phyloP scores from a whole-genome alignment of 2,888 invertebrate species.

The Epiblema foenella region DNA sequence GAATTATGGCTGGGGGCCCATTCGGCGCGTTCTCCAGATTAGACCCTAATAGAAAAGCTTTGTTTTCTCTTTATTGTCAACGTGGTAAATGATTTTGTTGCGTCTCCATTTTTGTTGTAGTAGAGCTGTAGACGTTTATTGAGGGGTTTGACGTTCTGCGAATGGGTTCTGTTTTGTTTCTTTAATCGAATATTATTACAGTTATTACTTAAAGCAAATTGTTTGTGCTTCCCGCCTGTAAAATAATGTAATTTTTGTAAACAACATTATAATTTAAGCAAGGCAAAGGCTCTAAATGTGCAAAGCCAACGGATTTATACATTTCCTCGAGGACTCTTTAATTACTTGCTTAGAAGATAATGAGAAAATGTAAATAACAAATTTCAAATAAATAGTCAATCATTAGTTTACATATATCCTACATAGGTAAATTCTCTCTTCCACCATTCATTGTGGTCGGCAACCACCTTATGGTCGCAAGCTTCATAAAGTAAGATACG shows the following conservation, averaged over 20 bases:
- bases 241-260: slow-evolving; percentile 2
- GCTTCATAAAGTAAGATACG: not conserved
- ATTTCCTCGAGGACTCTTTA: slow-evolving; percentile 7
- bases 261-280: not conserved
- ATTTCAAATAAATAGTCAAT: not conserved
- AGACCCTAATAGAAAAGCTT: slow-evolving; percentile 62
- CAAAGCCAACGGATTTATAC: slow-evolving; percentile 6
- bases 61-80: slow-evolving; percentile 52
- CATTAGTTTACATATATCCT: too few species aligned
- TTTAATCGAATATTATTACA: not conserved
- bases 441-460: not conserved
- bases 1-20: slow-evolving; percentile 54
- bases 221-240: not conserved
- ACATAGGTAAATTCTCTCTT: too few species aligned
- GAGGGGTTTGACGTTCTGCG: slow-evolving; percentile 1
- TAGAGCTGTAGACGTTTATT: slow-evolving; percentile 38
- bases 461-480: not conserved
- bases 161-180: slow-evolving; percentile 23
- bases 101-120: slow-evolving; percentile 46
- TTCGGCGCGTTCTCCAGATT: slow-evolving; percentile 55
- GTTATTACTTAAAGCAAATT: slow-evolving; percentile 13
- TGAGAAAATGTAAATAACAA: not conserved
- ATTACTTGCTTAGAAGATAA: not conserved
- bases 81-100: slow-evolving; percentile 47
- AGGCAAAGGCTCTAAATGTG: not conserved